Base-by-base conservation (phyloP, 1,140 invertebrate genomes). In the Tribolium castaneum region DNA sequence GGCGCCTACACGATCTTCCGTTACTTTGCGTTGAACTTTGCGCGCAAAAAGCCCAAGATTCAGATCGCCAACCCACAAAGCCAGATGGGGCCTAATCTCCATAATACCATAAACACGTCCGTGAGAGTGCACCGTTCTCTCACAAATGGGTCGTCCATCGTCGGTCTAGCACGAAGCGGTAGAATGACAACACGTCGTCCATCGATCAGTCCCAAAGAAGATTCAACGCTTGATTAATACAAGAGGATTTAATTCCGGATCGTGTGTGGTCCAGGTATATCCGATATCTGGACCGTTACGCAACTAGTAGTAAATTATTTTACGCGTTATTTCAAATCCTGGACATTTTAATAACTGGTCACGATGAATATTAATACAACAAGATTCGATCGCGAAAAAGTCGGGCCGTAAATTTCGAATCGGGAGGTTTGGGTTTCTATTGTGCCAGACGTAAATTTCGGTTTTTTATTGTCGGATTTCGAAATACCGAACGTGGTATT, bases 281-380 rank as follows among this genome's bases (percentile, higher is more conserved):
- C 59, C 59, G 59, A 66, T 66, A 66, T 66, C 59, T 66, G 59
- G 25, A 35, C 13, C 30, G 12, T 66, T 66, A 66, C 59, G 59
- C 59, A 66, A 66, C 10, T 45, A 30, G 59, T 16, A 66, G 10
- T 66, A 66, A 66, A 66, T 66, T 66, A 66, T 66, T 66, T 66
- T 66, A 59, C 22, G 30, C 59, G 30, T 66, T 35, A 66, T 66
- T 66, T 66, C 30, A 7, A 30, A 39, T 66, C 59, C 25, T n/a
- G 59, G 59, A 66, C 30, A 66, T 66, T 66, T 66, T 66, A 66
- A 66, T 66, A 66, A 66, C 59, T 66, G 59, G 30, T 66, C 59
- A 66, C 59, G 59, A 66, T 66, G 59, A 66, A 66, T 66, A 66
- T 66, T 66, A 66, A 66, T 66, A 66, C 25, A 39, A 66, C 25